These are phyloP conservation scores for Blennius ocellaris DNA, from an alignment of 2,113 vertebrate genomes.

Conservation along the genomic window DNA sequence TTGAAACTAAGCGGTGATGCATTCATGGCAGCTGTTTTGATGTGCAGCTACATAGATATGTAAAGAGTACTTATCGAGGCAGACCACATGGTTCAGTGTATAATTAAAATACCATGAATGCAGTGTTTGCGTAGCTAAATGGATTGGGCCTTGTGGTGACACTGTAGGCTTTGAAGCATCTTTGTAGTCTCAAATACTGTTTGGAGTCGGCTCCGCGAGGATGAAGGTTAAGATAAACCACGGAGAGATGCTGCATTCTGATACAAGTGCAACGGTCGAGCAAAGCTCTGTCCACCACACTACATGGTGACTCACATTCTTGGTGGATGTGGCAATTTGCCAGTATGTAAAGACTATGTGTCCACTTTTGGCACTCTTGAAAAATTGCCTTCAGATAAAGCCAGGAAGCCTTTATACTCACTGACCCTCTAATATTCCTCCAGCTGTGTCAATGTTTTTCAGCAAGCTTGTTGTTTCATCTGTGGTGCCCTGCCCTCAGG, in stretches of 20 bases:
- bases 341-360: constrained; percentile 1
- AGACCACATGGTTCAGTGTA: neutral
- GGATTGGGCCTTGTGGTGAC: neutral
- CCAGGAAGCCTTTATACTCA: constrained; percentile 17
- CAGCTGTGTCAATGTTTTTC: constrained; percentile 19
- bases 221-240: constrained; percentile 15
- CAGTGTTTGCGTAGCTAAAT: neutral
- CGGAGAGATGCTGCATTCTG: constrained; percentile 10
- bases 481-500: constrained; percentile 11
- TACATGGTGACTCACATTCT: constrained; percentile 14
- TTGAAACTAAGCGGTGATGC: constrained; percentile 9
- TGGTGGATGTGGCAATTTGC: neutral
- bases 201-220: neutral
- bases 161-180: constrained; percentile 5
- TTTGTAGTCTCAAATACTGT: neutral
- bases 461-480: constrained; percentile 6
- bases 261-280: constrained; percentile 26
- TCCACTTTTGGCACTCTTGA: constrained; percentile 26
- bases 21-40: constrained; percentile 8
- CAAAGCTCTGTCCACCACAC: constrained; percentile 15
- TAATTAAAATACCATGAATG: neutral
- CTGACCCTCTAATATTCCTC: constrained; percentile 24
- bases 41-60: neutral
- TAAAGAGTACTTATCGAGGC: neutral
- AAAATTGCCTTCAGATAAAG: constrained; percentile 21